These are phyloP conservation scores for Rhabdornis inornatus DNA, from an alignment of 2,113 vertebrate species.

Conservation along the genomic window DNA sequence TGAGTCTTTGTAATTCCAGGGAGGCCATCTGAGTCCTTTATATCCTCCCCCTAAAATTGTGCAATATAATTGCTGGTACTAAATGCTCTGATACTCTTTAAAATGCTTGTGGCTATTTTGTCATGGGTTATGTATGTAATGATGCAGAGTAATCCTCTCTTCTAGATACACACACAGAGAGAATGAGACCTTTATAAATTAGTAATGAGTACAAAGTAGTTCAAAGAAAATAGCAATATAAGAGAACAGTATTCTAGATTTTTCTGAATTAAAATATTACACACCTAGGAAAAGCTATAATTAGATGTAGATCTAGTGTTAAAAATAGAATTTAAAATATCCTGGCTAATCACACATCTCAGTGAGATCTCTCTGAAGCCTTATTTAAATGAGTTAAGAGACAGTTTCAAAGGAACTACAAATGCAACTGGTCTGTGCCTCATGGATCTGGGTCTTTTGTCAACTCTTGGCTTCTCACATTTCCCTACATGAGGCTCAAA, in stretches of 20 bases:
- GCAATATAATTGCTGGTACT: neutral
- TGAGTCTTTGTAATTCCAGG: neutral
- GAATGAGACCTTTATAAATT: neutral
- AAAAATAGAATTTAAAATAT: neutral
- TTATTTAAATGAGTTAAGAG: neutral
- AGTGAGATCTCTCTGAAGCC: neutral
- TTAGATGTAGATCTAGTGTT: neutral
- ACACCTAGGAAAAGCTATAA: neutral
- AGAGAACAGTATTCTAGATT: neutral
- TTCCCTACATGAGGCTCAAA: neutral
- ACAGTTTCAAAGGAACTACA: neutral
- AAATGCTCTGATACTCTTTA: neutral
- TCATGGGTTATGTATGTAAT: neutral
- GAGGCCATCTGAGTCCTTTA: neutral
- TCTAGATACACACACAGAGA: neutral
- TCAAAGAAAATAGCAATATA: neutral
- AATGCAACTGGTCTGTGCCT: neutral
- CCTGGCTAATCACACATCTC: neutral
- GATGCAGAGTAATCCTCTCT: conserved; percentile 1
- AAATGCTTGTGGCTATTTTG: neutral
- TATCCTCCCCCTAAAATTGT: neutral
- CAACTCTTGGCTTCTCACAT: neutral
- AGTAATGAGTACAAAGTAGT: neutral
- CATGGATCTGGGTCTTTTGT: neutral
- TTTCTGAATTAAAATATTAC: neutral